These are phyloP conservation scores for Sebastolobus alascanus DNA, from an alignment of 2,797 vertebrate genomes.

Conservation along the genomic window DNA sequence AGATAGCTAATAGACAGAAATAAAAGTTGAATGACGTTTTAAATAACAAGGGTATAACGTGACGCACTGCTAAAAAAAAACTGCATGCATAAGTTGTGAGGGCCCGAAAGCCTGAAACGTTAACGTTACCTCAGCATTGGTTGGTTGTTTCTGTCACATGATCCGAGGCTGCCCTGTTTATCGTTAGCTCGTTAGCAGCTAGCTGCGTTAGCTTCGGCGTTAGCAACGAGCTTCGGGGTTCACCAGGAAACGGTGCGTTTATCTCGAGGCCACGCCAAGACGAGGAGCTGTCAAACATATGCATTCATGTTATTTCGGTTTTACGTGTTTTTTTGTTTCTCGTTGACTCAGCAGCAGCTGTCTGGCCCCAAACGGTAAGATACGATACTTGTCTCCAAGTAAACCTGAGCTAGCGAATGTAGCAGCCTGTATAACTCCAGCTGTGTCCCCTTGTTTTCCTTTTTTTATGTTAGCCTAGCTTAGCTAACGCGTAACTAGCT, in stretches of 20 bases:
- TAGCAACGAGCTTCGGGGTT: slow-evolving; percentile 38
- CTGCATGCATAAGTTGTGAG: not conserved
- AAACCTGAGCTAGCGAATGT: slow-evolving; percentile 13
- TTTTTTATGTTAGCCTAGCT: slow-evolving; percentile 33
- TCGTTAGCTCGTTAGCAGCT: slow-evolving; percentile 50
- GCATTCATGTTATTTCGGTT: not conserved
- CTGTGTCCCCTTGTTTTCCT: slow-evolving; percentile 45
- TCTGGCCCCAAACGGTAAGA: slow-evolving; percentile 23
- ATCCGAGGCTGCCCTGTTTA: slow-evolving; percentile 31
- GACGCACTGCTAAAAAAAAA: not conserved
- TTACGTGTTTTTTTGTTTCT: not conserved
- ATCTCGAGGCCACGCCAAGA: not conserved
- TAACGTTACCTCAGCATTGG: not conserved
- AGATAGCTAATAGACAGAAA: not conserved
- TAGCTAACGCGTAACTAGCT: slow-evolving; percentile 14
- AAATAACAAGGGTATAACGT: rapidly evolving
- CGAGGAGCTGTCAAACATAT: slow-evolving; percentile 42
- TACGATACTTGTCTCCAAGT: slow-evolving; percentile 23
- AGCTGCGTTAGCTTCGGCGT: slow-evolving; percentile 17
- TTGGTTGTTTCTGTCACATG: slow-evolving; percentile 59
- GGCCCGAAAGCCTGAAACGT: not conserved
- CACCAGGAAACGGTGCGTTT: slow-evolving; percentile 65
- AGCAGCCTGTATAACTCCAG: slow-evolving; percentile 20
- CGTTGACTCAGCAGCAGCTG: not conserved
- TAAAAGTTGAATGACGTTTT: not conserved